A percentile compares a stretch with the other conserved stretches of the same genome.
Conservation (phyloP, 2,797 vertebrate genomes). For the Gastrophryne carolinensis region DNA sequence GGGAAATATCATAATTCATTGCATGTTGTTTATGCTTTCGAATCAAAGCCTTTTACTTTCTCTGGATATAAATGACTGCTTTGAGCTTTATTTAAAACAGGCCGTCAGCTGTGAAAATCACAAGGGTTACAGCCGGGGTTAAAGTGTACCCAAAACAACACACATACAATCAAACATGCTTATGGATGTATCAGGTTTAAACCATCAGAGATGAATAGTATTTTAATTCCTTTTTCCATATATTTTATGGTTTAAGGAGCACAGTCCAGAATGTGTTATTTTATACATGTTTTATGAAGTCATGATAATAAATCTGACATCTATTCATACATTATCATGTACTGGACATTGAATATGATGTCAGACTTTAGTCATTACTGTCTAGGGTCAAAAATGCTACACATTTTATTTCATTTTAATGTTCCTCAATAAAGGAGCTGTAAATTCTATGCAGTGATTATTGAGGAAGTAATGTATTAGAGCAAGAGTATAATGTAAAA, state of each 20-base stretch:
- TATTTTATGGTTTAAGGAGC: not conserved
- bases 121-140: not conserved
- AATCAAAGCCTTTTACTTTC: slow-evolving; percentile 11
- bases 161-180: not conserved
- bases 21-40: slow-evolving; percentile 35
- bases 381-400: not conserved
- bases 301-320: not conserved
- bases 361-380: not conserved
- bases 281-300: not conserved
- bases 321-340: not conserved
- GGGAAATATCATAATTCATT: slow-evolving; percentile 11
- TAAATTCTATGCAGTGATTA: not conserved
- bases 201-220: not conserved
- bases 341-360: slow-evolving; percentile 29
- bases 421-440: not conserved
- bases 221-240: slow-evolving; percentile 10
- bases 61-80: slow-evolving; percentile 22
- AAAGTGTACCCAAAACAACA: not conserved
- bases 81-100: accelerated
- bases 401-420: not conserved
- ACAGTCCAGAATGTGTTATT: not conserved
- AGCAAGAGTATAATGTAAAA: no score
- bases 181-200: not conserved
- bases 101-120: not conserved
- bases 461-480: not conserved